Evolutionary conservation across 2,797 vertebrate genomes (phyloP).

Genomic region (Premnoplex brunnescens): DNA sequence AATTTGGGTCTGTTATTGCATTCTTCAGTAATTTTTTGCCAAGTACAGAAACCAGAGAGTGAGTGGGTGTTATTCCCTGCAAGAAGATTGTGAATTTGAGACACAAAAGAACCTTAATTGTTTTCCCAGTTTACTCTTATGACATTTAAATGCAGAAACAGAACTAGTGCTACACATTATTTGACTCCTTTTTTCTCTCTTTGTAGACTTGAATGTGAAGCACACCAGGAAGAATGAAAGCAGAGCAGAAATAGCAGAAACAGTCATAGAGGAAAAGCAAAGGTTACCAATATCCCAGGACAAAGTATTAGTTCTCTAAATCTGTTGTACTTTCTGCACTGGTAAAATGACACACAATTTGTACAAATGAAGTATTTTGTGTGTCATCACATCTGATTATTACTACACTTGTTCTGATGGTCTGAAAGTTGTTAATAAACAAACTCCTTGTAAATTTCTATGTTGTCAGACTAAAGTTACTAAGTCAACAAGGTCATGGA

Average conservation of each 20-base stretch:
- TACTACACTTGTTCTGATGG: not conserved
- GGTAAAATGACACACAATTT: not conserved
- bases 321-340: constrained; percentile 17
- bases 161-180: not conserved
- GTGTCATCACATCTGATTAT: constrained; percentile 1
- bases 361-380: not conserved
- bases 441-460: not conserved
- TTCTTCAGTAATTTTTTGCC: not conserved
- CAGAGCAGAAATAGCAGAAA: not conserved
- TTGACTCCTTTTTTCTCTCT: not conserved
- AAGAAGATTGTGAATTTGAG: not conserved
- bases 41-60: not conserved
- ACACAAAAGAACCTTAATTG: not conserved
- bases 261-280: not conserved
- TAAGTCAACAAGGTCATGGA: not conserved
- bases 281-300: not conserved
- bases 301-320: not conserved
- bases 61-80: not conserved
- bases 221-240: not conserved
- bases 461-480: not conserved
- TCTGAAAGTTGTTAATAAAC: constrained; percentile 39
- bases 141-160: not conserved
- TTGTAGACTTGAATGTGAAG: constrained; percentile 46
- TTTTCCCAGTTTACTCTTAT: not conserved
- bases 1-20: not conserved